Evolutionary conservation across 1,140 invertebrate species (phyloP), one percentile per base, ranked within the genome.

Genomic region (Archivesica marissinica): DNA sequence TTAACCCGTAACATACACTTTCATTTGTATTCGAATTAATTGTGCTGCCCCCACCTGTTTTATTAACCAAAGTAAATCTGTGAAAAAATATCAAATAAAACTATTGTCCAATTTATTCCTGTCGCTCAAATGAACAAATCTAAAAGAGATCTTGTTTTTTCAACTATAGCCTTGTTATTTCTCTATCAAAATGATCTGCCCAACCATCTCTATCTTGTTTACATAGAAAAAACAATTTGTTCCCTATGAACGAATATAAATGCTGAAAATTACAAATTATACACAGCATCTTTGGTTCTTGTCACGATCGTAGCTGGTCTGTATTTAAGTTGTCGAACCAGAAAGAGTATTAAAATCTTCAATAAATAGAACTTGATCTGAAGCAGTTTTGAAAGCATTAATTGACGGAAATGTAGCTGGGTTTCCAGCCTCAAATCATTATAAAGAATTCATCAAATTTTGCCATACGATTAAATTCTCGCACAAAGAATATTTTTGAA

Each of bases 401-500:
- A 81, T 81, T 81, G 79, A 81, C 79, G 79, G 79, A 81, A 70
- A 81, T 52, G 47, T 56, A 72, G 35, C 79, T 41, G 64, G 41
- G 68, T 72, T n/a, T 59, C 61, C 79, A 72, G 79, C 64, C 41
- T 81, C 66, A 44, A 39, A 81, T 50, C 54, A 39, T 81, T 33
- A 50, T 81, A 30, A 33, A 81, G 79, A 68, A 81, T 81, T 81
- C 79, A 81, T 72, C 64, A 81, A 81, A 70, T 72, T 72, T 72
- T 81, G 50, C 64, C 79, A 39, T 64, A 72, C 79, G 79, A 81
- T 81, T 81, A 72, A 81, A 64, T 56, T 72, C 44, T 81, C 44
- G 44, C 79, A 81, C 79, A 70, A 72, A 68, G 79, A 81, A 81
- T 81, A 81, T 81, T 81, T 81, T 70, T 81, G 79, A 81, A 72